phyloP scores from a whole-genome alignment of 2,888 invertebrate species.

The Branchipolynoe longqiensis region DNA sequence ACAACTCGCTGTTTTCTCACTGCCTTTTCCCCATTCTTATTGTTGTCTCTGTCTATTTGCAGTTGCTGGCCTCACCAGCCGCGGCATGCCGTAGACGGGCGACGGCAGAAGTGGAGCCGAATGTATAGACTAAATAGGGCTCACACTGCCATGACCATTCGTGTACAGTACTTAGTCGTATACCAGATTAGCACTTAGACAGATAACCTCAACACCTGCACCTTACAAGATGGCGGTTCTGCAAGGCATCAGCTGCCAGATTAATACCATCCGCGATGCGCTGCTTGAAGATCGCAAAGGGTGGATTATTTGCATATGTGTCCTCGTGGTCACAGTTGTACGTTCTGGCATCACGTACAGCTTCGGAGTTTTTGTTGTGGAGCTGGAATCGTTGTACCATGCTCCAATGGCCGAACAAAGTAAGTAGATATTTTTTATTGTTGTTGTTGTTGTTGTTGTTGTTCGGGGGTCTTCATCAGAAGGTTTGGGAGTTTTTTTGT shows the following conservation, averaged over 20 bases:
- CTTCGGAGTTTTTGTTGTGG: slow-evolving; percentile 72
- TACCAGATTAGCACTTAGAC: no score
- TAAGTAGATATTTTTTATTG: no score
- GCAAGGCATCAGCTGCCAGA: slow-evolving; percentile 22
- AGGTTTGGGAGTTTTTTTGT: slow-evolving; percentile 73
- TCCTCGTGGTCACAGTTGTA: slow-evolving; percentile 71
- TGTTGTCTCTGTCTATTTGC: background rate
- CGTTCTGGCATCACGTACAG: slow-evolving; percentile 72
- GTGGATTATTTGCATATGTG: slow-evolving; percentile 70
- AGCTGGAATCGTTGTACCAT: slow-evolving; percentile 68
- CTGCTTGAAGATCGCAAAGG: slow-evolving; percentile 64
- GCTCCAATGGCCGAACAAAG: slow-evolving; percentile 71
- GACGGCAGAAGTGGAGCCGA: slow-evolving; percentile 7
- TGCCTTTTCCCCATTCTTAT: no score
- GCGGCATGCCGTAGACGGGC: slow-evolving; percentile 9
- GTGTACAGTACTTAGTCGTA: no score
- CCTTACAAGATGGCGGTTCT: slow-evolving; percentile 57
- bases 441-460: no score
- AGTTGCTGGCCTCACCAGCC: background rate
- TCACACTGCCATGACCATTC: background rate
- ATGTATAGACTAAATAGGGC: background rate
- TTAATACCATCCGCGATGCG: slow-evolving; percentile 50
- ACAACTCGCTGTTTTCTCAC: no score
- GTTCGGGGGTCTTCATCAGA: no score
- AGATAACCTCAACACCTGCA: background rate